Conservation (phyloP, 1,140 invertebrate species). For the Neodiprion fabricii region DNA sequence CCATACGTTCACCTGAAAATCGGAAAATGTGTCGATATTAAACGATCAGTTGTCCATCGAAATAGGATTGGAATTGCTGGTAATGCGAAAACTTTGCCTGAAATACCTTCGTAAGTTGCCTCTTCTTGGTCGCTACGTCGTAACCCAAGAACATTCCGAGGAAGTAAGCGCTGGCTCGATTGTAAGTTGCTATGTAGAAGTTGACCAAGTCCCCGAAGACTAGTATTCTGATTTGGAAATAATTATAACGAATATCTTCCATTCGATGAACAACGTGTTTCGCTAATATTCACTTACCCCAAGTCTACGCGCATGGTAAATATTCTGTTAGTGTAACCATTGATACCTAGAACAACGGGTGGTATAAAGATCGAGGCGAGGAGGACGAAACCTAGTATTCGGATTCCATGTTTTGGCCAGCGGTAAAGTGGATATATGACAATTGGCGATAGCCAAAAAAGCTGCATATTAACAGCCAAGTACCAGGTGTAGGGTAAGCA, state of each 20-base stretch:
- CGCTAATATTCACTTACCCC: no score
- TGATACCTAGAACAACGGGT: background rate
- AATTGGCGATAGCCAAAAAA: no score
- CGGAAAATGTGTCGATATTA: background rate
- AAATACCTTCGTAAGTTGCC: constrained; percentile 15
- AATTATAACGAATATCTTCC: background rate
- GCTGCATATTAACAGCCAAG: no score
- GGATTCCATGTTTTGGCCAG: background rate
- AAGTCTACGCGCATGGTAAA: background rate
- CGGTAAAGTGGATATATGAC: no score
- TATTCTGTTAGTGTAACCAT: background rate
- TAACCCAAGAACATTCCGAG: constrained; percentile 66
- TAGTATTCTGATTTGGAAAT: background rate
- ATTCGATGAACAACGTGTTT: no score
- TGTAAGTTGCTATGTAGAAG: constrained; percentile 50
- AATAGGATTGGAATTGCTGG: background rate
- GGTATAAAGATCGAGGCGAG: background rate
- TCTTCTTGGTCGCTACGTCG: constrained; percentile 32
- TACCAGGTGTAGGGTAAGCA: no score
- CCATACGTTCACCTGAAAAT: background rate
- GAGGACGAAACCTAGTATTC: constrained; percentile 13
- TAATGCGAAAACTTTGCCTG: background rate
- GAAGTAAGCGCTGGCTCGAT: constrained; percentile 63
- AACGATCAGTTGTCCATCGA: background rate
- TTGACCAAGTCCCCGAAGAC: constrained; percentile 17